Conservation (phyloP, 2,797 vertebrate species). For the Odontamblyopus lacepedii region DNA sequence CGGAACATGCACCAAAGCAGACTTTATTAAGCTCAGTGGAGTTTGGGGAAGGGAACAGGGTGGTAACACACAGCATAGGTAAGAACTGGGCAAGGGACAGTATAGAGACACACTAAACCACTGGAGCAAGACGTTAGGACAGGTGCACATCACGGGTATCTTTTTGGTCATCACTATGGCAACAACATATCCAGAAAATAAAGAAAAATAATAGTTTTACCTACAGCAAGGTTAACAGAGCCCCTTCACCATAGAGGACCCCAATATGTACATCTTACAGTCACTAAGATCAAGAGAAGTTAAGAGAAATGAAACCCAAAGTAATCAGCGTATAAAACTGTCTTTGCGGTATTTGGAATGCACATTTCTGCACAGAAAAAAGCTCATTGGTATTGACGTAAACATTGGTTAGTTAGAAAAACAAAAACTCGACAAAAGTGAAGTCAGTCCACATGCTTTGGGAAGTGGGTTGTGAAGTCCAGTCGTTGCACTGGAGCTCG, state of each 20-base stretch:
- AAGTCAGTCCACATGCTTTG: constrained; percentile 76
- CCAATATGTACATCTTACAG: constrained; percentile 79
- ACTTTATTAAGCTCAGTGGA: constrained; percentile 86
- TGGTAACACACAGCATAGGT: constrained; percentile 74
- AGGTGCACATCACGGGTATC: constrained; percentile 86
- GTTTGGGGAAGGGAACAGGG: constrained; percentile 68
- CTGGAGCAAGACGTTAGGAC: constrained; percentile 83
- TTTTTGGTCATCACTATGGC: constrained; percentile 87
- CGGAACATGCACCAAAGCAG: constrained; percentile 79
- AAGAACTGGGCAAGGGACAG: constrained; percentile 67
- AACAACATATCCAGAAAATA: constrained; percentile 82
- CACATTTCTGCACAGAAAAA: constrained; percentile 87
- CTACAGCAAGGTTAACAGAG: constrained; percentile 77
- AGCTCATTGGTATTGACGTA: constrained; percentile 89
- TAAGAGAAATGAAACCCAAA: constrained; percentile 62
- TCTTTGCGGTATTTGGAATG: constrained; percentile 85
- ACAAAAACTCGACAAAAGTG: constrained; percentile 68
- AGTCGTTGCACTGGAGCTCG: constrained; percentile 57
- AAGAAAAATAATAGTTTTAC: constrained; percentile 70
- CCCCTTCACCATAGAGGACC: constrained; percentile 73
- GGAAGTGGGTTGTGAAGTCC: constrained; percentile 73
- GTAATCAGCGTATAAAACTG: constrained; percentile 74
- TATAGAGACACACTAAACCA: constrained; percentile 79
- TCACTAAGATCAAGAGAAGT: constrained; percentile 76
- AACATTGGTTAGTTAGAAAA: constrained; percentile 84